These are phyloP conservation scores for Apis cerana DNA, from an alignment of 1,140 invertebrate genomes.

Conservation along the genomic window DNA sequence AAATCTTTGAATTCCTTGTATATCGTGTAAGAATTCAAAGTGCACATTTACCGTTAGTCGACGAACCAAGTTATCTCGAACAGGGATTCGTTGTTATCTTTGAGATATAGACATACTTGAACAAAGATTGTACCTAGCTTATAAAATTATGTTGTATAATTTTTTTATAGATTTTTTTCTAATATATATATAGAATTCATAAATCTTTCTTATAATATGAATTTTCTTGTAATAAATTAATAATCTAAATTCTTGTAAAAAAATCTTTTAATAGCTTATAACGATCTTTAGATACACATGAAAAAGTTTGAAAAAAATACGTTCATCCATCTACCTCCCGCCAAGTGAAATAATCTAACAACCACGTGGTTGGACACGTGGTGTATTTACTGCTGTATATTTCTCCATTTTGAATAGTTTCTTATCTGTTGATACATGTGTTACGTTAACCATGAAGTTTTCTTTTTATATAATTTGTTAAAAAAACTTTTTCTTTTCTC, in stretches of 20 bases:
- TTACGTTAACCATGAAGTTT: neutral
- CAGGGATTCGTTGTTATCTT: constrained; percentile 57
- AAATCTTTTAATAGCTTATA: neutral
- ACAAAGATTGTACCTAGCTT: constrained; percentile 51
- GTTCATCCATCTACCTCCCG: constrained; percentile 42
- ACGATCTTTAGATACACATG: neutral
- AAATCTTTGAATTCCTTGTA: neutral
- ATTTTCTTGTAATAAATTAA: too few species aligned
- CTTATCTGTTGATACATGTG: too few species aligned
- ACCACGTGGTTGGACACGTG: constrained; percentile 65
- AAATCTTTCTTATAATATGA: too few species aligned
- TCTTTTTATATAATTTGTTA: neutral
- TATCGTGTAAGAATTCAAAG: constrained; percentile 12
- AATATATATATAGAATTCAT: neutral
- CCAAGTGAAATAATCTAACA: constrained; percentile 50
- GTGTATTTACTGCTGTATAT: constrained; percentile 12
- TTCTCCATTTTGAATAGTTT: constrained; percentile 19
- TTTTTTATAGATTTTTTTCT: neutral
- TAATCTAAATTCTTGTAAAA: neutral
- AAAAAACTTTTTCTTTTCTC: too few species aligned
- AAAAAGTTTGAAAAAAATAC: constrained; percentile 11
- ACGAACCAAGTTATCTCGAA: constrained; percentile 46
- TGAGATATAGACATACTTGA: constrained; percentile 57
- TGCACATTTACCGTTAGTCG: constrained; percentile 25
- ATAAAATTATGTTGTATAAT: constrained; percentile 14